Evolutionary conservation across 2,888 invertebrate species (phyloP).

Genomic region (Eilema caniola): DNA sequence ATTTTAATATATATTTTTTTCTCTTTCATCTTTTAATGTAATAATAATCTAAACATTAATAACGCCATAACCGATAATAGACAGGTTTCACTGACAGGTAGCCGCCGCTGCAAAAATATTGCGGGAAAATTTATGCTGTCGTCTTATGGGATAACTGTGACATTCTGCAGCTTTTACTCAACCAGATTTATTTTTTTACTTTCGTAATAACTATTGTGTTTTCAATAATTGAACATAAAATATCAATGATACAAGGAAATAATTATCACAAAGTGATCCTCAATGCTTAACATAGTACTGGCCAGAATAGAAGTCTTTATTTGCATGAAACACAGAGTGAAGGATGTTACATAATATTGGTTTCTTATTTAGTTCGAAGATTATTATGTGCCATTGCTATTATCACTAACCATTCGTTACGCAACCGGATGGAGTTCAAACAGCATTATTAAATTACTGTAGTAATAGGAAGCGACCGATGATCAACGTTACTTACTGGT

Average conservation of each 20-base stretch:
- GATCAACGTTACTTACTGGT: slow-evolving; percentile 2
- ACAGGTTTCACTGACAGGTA: not conserved
- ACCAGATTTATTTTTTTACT: not conserved
- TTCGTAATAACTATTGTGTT: not conserved
- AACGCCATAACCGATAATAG: not conserved
- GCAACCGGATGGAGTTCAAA: not conserved
- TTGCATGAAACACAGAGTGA: too few species aligned
- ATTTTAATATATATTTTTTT: too few species aligned
- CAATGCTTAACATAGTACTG: too few species aligned
- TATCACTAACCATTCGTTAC: not conserved
- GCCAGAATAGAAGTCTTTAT: too few species aligned
- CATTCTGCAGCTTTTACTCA: not conserved
- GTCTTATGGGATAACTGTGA: not conserved
- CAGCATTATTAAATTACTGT: not conserved
- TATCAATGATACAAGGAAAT: not conserved
- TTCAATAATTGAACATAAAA: not conserved
- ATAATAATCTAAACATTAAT: not conserved
- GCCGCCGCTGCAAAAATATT: not conserved
- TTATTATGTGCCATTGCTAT: not conserved
- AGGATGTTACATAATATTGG: too few species aligned
- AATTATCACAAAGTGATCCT: not conserved
- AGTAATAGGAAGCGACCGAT: not conserved
- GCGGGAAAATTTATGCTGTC: not conserved
- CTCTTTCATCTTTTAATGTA: not conserved
- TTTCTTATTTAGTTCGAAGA: too few species aligned